Base-by-base conservation (phyloP, 2,888 invertebrate genomes). In the Ophion obscuratus region DNA sequence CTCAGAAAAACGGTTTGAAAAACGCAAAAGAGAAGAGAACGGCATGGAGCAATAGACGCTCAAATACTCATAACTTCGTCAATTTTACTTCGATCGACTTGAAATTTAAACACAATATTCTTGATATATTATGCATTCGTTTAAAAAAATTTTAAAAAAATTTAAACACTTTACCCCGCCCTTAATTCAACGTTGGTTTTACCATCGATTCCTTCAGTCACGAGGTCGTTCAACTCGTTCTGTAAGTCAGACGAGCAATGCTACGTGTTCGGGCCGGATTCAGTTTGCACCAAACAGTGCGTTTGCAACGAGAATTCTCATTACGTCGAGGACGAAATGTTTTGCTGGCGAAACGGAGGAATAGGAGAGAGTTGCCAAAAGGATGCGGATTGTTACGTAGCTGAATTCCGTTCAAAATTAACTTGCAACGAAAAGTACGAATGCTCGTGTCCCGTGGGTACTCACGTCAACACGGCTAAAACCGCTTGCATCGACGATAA, bases 321-420 rank as follows among this genome's bases (percentile, higher is more conserved):
- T 57, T 92, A 89, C 47, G 80, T 89, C 10, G 81, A 89, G 36
- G 81, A 86, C 1, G 79, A 92, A 77, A 77, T 86, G n/a, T 93
- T 91, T 81, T 93, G 93, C 78, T 93, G 93, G 93, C 31, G 68
- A 4, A 91, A 88, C n/a, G 90, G 70, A 61, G 88, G 87, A 10
- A 68, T 92, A 4, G 88, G 85, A 0, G 90, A 92, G 44, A 59
- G 1, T 0, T 93, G 93, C 62, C 14, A 71, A 2, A 44, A 20
- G 5, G 80, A 92, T 17, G 59, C 87, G 27, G 93, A 93, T 68
- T 93, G 93, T 85, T 81, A 89, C 59, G 24, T 89, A 0, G 44
- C 85, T 6, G 84, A 64, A 40, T 86, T 80, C 7, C 64, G 67
- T 20, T 78, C 73, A 2, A 47, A 71, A 40, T 71, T 90, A 17